Base-by-base conservation (phyloP, 2,888 invertebrate genomes). In the Eilema depressum region DNA sequence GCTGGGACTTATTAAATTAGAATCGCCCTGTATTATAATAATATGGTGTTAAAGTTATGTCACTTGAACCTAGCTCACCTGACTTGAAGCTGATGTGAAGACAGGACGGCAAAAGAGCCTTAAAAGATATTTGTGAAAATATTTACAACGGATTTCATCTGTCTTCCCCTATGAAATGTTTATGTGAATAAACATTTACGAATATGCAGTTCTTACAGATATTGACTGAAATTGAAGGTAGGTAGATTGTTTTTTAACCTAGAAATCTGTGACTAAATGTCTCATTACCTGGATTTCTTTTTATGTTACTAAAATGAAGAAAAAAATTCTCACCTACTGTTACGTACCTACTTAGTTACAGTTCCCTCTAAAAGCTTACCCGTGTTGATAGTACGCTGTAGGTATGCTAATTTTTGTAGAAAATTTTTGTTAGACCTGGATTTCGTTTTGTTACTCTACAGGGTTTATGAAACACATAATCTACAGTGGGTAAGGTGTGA, bases 211-310 rank as follows among this genome's bases (percentile, higher is more conserved):
- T 41, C 20, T 26, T 63, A 41, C 41, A 41, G 63, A 63, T 25
- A 26, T 63, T 63, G 11, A 41, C 41, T 20, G 63, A 56, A 26
- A 59, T 59, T 28, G 23, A 28, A 28, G 53, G 64, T 65, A 30
- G 30, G 64, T 53, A 64, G 30, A n/a, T 30, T 23, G 4, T 25
- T 20, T 26, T 63, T 41, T 0, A 41, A 41, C 5, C n/a, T n/a
- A n/a, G n/a, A n/a, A n/a, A n/a, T n/a, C n/a, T n/a, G n/a, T n/a
- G n/a, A n/a, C n/a, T n/a, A 37, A 37, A 37, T 37, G 12, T 11
- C 37, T 12, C 2, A 11, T 2, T 12, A 12, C 11, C 37, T 37
- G 37, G 12, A 11, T 2, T 37, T 37, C 12, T 11, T 37, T 37
- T 11, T 37, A 37, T 12, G 12, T 37, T 12, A 37, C 12, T 37